These are phyloP conservation scores for Zosterops japonicus DNA, from an alignment of 2,113 vertebrate genomes.

Conservation along the genomic window DNA sequence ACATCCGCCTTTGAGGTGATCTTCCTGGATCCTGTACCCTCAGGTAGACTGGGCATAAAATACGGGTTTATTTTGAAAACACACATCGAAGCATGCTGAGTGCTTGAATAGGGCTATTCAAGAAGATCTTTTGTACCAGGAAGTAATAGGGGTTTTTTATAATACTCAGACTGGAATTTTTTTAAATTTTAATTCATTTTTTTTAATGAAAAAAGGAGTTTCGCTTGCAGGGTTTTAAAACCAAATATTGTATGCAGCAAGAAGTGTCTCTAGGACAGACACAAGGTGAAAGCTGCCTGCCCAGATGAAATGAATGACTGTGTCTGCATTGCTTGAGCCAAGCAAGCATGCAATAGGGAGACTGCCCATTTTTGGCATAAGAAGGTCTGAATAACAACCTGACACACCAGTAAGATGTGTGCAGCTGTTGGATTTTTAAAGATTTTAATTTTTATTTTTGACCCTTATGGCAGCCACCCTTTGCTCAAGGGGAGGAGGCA, in stretches of 20 bases:
- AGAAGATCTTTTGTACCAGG: background rate
- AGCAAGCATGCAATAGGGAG: background rate
- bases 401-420: background rate
- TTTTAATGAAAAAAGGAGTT: background rate
- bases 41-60: background rate
- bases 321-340: background rate
- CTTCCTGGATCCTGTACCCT: background rate
- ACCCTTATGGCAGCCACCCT: background rate
- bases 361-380: background rate
- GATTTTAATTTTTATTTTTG: background rate
- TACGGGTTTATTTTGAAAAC: background rate
- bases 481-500: background rate
- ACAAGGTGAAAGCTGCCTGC: slow-evolving; percentile 39
- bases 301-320: slow-evolving; percentile 37
- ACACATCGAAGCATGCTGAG: background rate
- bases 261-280: slow-evolving; percentile 3
- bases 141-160: background rate
- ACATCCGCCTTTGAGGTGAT: background rate
- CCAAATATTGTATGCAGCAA: background rate
- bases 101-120: background rate
- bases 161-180: background rate
- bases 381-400: background rate
- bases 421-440: background rate
- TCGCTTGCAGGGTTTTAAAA: background rate
- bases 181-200: accelerated